Conservation (phyloP, 2,888 invertebrate genomes). For the Rotaria macrura region DNA sequence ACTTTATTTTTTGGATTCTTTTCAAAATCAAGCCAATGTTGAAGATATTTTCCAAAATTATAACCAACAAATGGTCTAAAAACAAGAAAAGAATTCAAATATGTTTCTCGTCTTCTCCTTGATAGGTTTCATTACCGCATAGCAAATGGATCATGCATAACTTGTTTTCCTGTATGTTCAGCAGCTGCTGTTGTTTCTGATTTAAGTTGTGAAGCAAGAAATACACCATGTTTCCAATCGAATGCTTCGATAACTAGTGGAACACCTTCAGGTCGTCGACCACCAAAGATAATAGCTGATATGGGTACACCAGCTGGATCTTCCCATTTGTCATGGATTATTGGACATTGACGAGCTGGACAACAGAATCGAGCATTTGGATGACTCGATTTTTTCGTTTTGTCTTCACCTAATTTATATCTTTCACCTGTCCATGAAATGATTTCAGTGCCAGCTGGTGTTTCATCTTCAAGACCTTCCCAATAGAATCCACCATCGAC, state of each 20-base stretch:
- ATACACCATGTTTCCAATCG: conserved; percentile 89
- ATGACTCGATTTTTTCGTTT: conserved; percentile 57
- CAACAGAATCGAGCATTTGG: conserved; percentile 82
- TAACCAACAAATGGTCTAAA: conserved; percentile 90
- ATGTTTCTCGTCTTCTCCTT: too few species aligned
- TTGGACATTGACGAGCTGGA: conserved; percentile 87
- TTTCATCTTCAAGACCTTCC: conserved; percentile 76
- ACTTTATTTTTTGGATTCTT: conserved; percentile 36
- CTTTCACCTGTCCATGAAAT: conserved; percentile 42
- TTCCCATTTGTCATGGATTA: conserved; percentile 82
- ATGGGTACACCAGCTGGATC: conserved; percentile 85
- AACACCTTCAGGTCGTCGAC: conserved; percentile 77
- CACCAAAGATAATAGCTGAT: conserved; percentile 88
- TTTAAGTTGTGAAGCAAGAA: conserved; percentile 79
- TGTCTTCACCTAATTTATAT: conserved; percentile 36
- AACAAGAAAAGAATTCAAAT: background rate
- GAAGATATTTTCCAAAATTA: conserved; percentile 88
- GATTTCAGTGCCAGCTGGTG: conserved; percentile 38
- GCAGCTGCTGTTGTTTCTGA: conserved; percentile 96
- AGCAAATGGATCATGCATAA: conserved; percentile 98
- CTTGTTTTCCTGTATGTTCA: conserved; percentile 61
- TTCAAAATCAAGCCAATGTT: conserved; percentile 73
- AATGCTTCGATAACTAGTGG: conserved; percentile 84
- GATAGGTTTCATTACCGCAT: conserved; percentile 55
- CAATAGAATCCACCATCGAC: conserved; percentile 91